Evolutionary conservation across 37 sponge, comb jelly and placozoan species (phyloP), one percentile per base, ranked within the genome.

Genomic region (Beroe ovata): DNA sequence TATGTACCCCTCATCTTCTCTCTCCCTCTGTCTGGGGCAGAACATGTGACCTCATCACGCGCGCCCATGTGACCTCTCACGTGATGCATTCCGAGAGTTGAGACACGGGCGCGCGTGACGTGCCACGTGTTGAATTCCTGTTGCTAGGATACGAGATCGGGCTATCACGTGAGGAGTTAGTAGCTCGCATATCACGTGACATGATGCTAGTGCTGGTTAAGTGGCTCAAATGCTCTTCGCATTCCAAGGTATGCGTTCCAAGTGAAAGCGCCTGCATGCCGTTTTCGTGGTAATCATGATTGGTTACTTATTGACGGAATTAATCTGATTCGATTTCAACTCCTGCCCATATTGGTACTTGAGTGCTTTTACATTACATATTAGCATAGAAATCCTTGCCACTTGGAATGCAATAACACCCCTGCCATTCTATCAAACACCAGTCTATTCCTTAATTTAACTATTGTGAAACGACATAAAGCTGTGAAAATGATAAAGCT

Each of bases 81-180:
- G 84, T 77, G 84, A 77, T 26, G 41, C 84, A 77, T 77, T 42
- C 84, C 84, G 84, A 77, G 54, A 77, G 11, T 77, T 77, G 84
- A 77, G 84, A 77, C 26, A 77, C 25, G 26, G 23, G 41, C 14
- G 26, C 84, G 33, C 84, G 84, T 77, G 84, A 77, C 38, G 16
- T 6, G 35, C 14, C 69, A 66, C 69, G 69, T 66, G 69, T 34
- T 47, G 54, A 47, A 47, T 47, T 47, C 11, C 54, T 11, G 54
- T 47, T 47, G 54, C 54, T 47, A 11, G 54, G 54, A 47, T 6
- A 47, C 54, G 54, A 47, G 54, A 47, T 47, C 54, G 54, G 6
- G 54, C 54, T 47, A 47, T 47, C 54, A 47, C 54, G 54, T 47
- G 54, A 47, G 6, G 11, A 47, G 54, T 11, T 47, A 47, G 54